Conservation (phyloP, 2,888 invertebrate species). For the Urechis unicinctus region DNA sequence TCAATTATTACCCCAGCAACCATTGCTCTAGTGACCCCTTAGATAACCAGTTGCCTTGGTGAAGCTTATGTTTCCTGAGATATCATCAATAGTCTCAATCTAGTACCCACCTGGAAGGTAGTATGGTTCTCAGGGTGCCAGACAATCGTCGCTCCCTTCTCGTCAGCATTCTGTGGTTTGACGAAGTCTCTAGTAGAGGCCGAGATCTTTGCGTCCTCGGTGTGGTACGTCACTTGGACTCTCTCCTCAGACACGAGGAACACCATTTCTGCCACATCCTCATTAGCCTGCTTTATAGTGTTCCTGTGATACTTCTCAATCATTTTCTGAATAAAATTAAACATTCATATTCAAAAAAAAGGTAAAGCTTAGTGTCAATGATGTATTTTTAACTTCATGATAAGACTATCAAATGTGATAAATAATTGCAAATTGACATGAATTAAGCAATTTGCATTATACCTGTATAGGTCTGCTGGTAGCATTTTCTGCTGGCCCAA, state of each 20-base stretch:
- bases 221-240: conserved; percentile 47
- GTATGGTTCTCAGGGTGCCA: conserved; percentile 44
- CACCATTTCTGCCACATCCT: conserved; percentile 45
- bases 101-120: conserved; percentile 50
- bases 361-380: too few species aligned
- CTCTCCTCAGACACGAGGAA: conserved; percentile 44
- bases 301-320: conserved; percentile 41
- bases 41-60: too few species aligned
- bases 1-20: too few species aligned
- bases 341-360: too few species aligned
- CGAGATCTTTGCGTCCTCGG: conserved; percentile 43
- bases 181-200: conserved; percentile 47
- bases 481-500: conserved; percentile 40
- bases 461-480: conserved; percentile 36
- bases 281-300: conserved; percentile 35
- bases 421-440: too few species aligned
- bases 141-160: conserved; percentile 43
- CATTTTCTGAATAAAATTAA: conserved; percentile 43
- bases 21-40: too few species aligned
- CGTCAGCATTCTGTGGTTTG: conserved; percentile 47
- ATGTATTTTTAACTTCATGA: too few species aligned
- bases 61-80: too few species aligned
- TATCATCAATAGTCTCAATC: too few species aligned
- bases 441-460: too few species aligned
- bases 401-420: too few species aligned